Percentiles rank a stretch among this genome's conserved stretches.
Evolutionary conservation across 2,113 vertebrate genomes (phyloP).

Genomic region (Dasyurus viverrinus): DNA sequence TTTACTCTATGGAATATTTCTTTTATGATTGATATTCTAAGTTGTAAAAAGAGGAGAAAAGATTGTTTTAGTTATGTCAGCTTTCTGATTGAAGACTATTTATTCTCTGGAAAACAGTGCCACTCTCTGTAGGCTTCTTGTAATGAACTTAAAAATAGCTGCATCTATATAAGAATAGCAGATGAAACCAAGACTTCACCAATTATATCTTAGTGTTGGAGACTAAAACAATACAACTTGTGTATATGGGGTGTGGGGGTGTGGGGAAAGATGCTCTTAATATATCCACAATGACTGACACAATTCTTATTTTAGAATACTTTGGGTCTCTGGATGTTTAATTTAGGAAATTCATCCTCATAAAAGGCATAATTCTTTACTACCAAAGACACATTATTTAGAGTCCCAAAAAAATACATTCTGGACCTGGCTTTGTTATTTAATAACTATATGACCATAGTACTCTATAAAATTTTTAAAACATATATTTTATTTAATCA

Average conservation of each 20-base stretch:
- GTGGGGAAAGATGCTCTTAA: neutral
- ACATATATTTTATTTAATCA: neutral
- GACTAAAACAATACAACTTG: neutral
- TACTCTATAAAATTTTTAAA: neutral
- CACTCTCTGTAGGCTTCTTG: constrained; percentile 70
- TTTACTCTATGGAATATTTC: neutral
- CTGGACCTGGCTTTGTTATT: neutral
- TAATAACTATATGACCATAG: neutral
- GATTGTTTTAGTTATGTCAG: constrained; percentile 17
- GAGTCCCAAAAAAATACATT: neutral
- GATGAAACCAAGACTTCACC: constrained; percentile 20
- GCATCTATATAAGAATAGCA: constrained; percentile 76
- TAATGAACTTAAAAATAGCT: constrained; percentile 67
- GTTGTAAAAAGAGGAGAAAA: neutral
- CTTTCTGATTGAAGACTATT: constrained; percentile 67
- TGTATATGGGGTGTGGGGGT: neutral
- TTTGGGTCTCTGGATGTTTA: neutral
- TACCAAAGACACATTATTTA: neutral
- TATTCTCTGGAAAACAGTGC: constrained; percentile 66
- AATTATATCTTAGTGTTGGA: neutral
- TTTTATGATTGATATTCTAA: neutral
- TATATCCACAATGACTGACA: neutral
- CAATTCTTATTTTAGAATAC: neutral
- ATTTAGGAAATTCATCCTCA: neutral
- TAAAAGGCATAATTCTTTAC: neutral